Evolutionary conservation across 2,797 vertebrate genomes (phyloP), one percentile per base, ranked within the genome.

Genomic region (Peromyscus melanophrys): DNA sequence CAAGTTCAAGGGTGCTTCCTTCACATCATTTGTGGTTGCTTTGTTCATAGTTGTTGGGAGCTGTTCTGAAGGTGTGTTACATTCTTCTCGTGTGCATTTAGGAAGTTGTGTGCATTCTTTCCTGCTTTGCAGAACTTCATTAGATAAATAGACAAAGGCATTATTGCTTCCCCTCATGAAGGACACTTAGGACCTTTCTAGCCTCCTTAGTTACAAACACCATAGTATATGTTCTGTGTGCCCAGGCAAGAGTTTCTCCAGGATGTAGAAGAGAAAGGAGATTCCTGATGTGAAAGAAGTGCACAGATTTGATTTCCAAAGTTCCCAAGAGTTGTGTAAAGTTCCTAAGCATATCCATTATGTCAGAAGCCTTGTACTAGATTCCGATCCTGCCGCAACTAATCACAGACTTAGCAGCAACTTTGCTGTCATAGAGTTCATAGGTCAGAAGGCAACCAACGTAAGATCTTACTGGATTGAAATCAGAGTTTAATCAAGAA

Each of bases 1-100:
- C 19, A 34, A 1, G 21, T 9, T 14, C 78, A 67, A 43, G n/a
- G n/a, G 46, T 2, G 4, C 80, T n/a, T 5, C 55, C 69, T 49
- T 46, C 31, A 40, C 0, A 0, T 9, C 23, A 19, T 0, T 4
- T 8, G 1, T 25, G 7, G 12, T 21, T 76, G 16, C 65, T 4
- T 21, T 40, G 5, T 40, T 49, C 10, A 0, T 17, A 1, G 23
- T 46, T 37, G 16, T 11, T 7, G 0, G 4, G 21, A 63, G 43
- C 78, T 14, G 23, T 25, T 40, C 65, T 19, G 13, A 13, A 21
- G 52, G 21, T 4, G 1, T 37, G 10, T 1, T 9, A 1, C n/a
- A 0, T 0, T 57, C 49, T 67, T 73, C 78, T 52, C 19, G 0
- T 2, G 59, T 49, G 25, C 73, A 10, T 77, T n/a, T 19, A 1